A percentile compares a stretch with the other conserved stretches of the same genome.
Evolutionary conservation across 2,888 invertebrate genomes (phyloP).

Genomic region (Galeruca laticollis): DNA sequence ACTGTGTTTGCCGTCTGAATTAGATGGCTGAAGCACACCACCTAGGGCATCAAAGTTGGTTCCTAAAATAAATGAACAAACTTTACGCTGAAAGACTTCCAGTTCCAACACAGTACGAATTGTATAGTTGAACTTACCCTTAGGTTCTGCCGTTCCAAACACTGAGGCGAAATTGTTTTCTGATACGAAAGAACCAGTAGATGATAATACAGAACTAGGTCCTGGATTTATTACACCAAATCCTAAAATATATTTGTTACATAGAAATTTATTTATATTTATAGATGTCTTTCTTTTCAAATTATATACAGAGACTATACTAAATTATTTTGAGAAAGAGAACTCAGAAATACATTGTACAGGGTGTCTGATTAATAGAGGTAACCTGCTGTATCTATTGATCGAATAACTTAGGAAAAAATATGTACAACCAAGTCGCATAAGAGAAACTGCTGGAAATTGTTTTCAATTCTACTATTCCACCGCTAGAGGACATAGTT

Average conservation of each 20-base stretch:
- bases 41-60: conserved; percentile 81
- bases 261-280: conserved; percentile 22
- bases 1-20: conserved; percentile 51
- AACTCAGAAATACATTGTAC: too few species aligned
- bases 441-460: too few species aligned
- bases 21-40: conserved; percentile 76
- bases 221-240: conserved; percentile 62
- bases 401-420: too few species aligned
- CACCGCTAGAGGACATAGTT: too few species aligned
- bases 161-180: conserved; percentile 91
- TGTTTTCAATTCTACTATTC: too few species aligned
- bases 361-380: too few species aligned
- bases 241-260: conserved; percentile 57
- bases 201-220: conserved; percentile 61
- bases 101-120: conserved; percentile 8
- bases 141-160: conserved; percentile 81
- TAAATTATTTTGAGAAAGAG: too few species aligned
- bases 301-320: too few species aligned
- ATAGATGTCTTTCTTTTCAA: too few species aligned
- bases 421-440: too few species aligned
- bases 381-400: too few species aligned
- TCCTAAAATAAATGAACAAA: conserved; percentile 43
- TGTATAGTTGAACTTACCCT: conserved; percentile 58
- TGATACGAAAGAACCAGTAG: conserved; percentile 76
- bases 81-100: background rate